Base-by-base conservation (phyloP, 2,797 vertebrate genomes). In the Poecilia wingei region DNA sequence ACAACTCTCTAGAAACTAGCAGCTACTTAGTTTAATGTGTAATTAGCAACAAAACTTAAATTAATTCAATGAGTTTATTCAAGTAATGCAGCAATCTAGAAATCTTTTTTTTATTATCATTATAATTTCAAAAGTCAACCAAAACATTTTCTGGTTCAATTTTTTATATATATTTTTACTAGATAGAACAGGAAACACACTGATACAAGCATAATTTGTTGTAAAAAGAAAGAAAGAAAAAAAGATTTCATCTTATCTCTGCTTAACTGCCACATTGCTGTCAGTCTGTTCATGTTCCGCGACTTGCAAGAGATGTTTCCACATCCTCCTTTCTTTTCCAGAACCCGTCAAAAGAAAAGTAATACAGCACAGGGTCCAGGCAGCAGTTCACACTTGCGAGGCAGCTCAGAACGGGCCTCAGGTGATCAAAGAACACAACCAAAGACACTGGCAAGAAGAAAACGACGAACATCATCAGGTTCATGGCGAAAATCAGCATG, bases 331-430 rank as follows among this genome's bases (percentile, higher is more conserved):
- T 88, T 59, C 3, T 89, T 78, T 83, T 93, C 93, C 92, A 94
- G 83, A 94, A 94, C 7, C 88, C 91, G 53, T 94, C 93, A 12
- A 93, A 90, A 49, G 91, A 93, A 64, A 94, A 93, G 74, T 92
- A 95, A 75, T 94, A 95, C 55, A 95, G 43, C 51, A 95, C 69
- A 6, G 93, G 92, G 79, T 95, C 93, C 69, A 94, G 49, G 36
- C 93, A 93, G 77, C 93, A 93, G 85, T 94, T 94, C 8, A 88
- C 46, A 64, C 87, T 89, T 0, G 90, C 90, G 1, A 94, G 83
- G 75, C 91, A 94, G 7, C 71, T 0, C 33, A 91, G 66, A 2
- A 71, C 13, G 12, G 47, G 0, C 4, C 76, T 61, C 16, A 25
- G 16, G 13, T 47, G 1, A 14, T 66, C 2, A 51, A 0, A 79